Base-by-base conservation (phyloP, 2,797 vertebrate genomes). In the Lophotriccus pileatus region DNA sequence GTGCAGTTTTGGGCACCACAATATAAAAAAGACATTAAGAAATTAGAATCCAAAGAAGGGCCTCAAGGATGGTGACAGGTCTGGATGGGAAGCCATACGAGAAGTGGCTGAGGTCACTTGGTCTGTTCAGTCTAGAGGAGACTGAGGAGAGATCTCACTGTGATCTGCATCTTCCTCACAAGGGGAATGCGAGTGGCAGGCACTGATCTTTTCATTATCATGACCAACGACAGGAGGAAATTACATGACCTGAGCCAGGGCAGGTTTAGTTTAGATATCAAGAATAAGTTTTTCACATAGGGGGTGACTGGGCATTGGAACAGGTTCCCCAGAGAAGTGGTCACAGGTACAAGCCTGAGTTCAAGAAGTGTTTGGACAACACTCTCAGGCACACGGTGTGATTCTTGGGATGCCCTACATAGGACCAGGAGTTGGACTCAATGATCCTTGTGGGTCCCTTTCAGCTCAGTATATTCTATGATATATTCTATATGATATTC, bases 141-240 rank as follows among this genome's bases (percentile, higher is more conserved):
- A n/a, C 6, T 37, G 49, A 69, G 49, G 14, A 3, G 4, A 89
- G 5, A 63, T 3, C 6, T 10, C 63, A 25, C 4, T 55, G 27
- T 16, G 28, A 5, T 21, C 15, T 62, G 10, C n/a, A 62, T 0
- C 5, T 41, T 41, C 25, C 16, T 21, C 0, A 0, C 2, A 1
- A 43, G 32, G 8, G 22, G 19, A 43, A 62, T 12, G 32, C 11
- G 8, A 55, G 19, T 36, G 19, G 4, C 27, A 21, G 55, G 10
- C 9, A 24, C 5, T 8, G 41, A 43, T 37, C 7, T 43, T 7
- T 62, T 1, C 7, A 32, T 32, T 55, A 2, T 43, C 5, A 5
- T 37, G 47, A 10, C 14, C 41, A 60, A 25, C 14, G 69, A 43
- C 15, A 82, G 41, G 13, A 62, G 22, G 4, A 8, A 68, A 82